Conservation (phyloP, 2,113 vertebrate genomes). For the Hymenochirus boettgeri region DNA sequence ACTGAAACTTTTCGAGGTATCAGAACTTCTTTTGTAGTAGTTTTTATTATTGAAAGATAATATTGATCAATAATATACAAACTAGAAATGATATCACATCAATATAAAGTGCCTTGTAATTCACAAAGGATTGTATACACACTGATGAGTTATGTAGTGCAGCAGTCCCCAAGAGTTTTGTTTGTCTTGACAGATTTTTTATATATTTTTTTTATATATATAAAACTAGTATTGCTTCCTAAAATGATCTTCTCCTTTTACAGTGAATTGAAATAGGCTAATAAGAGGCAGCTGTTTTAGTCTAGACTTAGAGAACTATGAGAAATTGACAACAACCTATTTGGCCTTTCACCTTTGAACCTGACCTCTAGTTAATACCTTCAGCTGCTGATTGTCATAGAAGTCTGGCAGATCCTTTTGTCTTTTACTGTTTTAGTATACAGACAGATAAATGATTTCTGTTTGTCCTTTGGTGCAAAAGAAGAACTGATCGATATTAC, state of each 20-base stretch:
- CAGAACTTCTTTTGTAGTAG: not conserved
- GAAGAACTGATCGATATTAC: conserved; percentile 95
- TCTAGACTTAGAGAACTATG: conserved; percentile 62
- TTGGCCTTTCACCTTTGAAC: conserved; percentile 82
- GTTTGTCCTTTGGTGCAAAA: conserved; percentile 88
- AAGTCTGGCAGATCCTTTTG: conserved; percentile 73
- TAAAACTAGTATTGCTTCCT: not conserved
- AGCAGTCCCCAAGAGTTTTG: conserved; percentile 6
- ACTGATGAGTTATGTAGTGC: not conserved
- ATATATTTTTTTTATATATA: conserved; percentile 10
- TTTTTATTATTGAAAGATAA: not conserved
- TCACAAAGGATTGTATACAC: not conserved
- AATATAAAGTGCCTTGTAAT: not conserved
- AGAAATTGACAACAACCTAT: conserved; percentile 73
- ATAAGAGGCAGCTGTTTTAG: conserved; percentile 71
- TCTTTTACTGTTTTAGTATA: conserved; percentile 74
- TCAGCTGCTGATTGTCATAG: conserved; percentile 82
- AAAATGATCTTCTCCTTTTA: conserved; percentile 45
- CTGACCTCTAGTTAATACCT: conserved; percentile 78
- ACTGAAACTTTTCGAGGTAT: not conserved
- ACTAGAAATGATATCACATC: not conserved
- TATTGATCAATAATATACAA: not conserved
- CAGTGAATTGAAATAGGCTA: conserved; percentile 52
- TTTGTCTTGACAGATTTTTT: not conserved
- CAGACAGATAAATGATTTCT: conserved; percentile 95